Evolutionary conservation across 2,797 vertebrate species (phyloP).

Genomic region (Ciconia nigra): DNA sequence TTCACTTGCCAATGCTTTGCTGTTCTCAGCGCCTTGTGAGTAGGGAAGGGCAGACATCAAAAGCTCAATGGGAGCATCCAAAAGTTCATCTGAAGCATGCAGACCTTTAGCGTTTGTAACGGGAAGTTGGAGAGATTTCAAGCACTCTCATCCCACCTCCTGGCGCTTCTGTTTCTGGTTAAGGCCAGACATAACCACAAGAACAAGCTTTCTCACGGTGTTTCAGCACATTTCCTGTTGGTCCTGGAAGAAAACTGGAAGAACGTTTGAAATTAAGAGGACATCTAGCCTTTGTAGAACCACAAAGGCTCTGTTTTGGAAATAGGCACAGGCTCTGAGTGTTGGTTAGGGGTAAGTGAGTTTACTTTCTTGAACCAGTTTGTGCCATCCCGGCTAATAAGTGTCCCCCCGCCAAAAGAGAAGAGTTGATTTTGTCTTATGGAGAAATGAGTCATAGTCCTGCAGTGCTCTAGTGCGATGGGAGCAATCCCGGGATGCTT

Average conservation of each 20-base stretch:
- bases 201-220: conserved; percentile 37
- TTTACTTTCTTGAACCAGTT: neutral
- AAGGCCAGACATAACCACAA: conserved; percentile 17
- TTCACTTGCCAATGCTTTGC: neutral
- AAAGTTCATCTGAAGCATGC: neutral
- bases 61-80: neutral
- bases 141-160: conserved; percentile 33
- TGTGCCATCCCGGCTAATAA: neutral
- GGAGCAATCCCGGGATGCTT: neutral
- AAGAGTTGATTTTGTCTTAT: neutral
- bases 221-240: conserved; percentile 30
- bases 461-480: neutral
- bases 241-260: conserved; percentile 16
- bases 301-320: neutral
- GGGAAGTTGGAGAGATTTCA: conserved; percentile 2
- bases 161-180: conserved; percentile 30
- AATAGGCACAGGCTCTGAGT: neutral
- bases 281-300: neutral
- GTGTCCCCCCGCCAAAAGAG: neutral
- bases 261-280: neutral
- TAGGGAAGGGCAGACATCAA: neutral
- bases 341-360: neutral
- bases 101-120: neutral
- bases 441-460: neutral
- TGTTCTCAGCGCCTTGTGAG: neutral